Percentiles rank a stretch among this genome's conserved stretches.
phyloP scores from a whole-genome alignment of 2,888 invertebrate genomes.

The Flabesymbios commensalis region DNA sequence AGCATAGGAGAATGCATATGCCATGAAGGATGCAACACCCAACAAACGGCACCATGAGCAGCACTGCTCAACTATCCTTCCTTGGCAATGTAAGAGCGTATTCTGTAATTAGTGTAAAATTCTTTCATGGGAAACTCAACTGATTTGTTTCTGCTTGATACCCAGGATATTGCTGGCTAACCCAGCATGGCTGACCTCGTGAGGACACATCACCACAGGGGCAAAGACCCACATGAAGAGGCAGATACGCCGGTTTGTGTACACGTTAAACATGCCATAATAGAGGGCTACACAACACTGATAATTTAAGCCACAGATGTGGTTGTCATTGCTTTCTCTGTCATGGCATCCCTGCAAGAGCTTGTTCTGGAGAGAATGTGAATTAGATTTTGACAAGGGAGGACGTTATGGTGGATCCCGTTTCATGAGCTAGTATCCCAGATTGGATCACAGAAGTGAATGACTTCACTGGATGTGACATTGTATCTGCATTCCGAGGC shows the following conservation, averaged over 20 bases:
- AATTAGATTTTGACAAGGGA: conserved; percentile 31
- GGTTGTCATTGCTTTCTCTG: conserved; percentile 14
- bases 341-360: conserved; percentile 10
- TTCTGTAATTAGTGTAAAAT: no score
- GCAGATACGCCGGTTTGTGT: conserved; percentile 27
- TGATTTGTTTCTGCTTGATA: no score
- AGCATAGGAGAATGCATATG: conserved; percentile 7
- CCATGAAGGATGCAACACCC: conserved; percentile 2
- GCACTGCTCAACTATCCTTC: conserved; percentile 5
- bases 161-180: no score
- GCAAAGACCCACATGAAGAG: conserved; percentile 29
- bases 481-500: conserved; percentile 31
- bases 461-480: conserved; percentile 39
- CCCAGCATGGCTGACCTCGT: no score
- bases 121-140: no score
- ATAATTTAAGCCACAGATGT: conserved; percentile 18
- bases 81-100: conserved; percentile 21
- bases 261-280: conserved; percentile 18
- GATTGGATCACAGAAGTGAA: conserved; percentile 34
- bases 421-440: conserved; percentile 26
- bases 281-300: conserved; percentile 13
- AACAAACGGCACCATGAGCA: conserved; percentile 10
- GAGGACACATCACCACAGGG: no score
- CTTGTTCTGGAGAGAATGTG: conserved; percentile 30
- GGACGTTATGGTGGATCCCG: conserved; percentile 28